Conservation (phyloP, 2,888 invertebrate species). For the Drosophila nr. fundita region DNA sequence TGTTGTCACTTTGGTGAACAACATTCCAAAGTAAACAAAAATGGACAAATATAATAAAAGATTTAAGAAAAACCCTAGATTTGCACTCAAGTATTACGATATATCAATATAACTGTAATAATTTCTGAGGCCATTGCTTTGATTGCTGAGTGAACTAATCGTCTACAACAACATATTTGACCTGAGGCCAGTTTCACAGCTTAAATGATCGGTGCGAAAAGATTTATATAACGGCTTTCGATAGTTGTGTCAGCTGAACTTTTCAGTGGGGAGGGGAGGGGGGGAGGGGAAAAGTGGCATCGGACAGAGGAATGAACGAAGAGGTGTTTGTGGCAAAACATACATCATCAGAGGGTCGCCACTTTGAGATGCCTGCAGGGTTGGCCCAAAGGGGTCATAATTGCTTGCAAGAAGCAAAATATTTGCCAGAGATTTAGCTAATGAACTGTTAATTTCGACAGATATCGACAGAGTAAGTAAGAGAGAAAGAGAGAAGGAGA, state of each 20-base stretch:
- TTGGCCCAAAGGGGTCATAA: constrained; percentile 40
- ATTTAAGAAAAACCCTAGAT: background rate
- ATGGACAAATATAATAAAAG: background rate
- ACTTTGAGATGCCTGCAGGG: constrained; percentile 34
- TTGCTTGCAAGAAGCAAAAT: constrained; percentile 64
- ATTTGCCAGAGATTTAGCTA: constrained; percentile 60
- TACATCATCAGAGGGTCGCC: constrained; percentile 60
- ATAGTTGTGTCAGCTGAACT: constrained; percentile 39
- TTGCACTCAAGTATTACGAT: constrained; percentile 19
- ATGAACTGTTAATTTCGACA: constrained; percentile 75
- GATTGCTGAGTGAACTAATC: constrained; percentile 16
- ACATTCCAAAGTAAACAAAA: background rate
- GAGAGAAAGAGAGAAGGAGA: background rate
- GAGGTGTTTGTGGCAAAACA: constrained; percentile 47
- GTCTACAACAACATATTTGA: constrained; percentile 11
- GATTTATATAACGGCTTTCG: constrained; percentile 72
- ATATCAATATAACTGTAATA: constrained; percentile 15
- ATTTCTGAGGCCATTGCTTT: constrained; percentile 1
- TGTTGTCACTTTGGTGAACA: background rate
- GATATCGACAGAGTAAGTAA: constrained; percentile 5
- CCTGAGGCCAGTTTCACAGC: constrained; percentile 57
- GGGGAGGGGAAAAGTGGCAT: background rate
- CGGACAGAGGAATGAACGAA: background rate
- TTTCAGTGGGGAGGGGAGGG: background rate
- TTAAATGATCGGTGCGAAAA: constrained; percentile 43